A percentile compares a stretch with the other conserved stretches of the same genome.
These are phyloP conservation scores for Octopus sinensis DNA, from an alignment of 1,140 invertebrate genomes.

Conservation along the genomic window DNA sequence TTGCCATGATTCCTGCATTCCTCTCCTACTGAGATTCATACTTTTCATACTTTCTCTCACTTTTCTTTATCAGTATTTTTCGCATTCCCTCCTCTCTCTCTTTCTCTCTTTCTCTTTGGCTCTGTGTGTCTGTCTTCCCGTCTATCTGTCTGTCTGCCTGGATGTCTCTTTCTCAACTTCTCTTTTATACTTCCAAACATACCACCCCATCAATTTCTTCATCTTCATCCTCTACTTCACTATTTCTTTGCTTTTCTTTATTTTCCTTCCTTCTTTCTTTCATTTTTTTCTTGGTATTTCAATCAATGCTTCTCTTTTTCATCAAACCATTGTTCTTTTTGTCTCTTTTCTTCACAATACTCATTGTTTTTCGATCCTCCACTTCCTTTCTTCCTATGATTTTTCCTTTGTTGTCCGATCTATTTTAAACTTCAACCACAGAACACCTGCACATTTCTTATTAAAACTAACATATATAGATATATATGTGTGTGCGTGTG, in stretches of 20 bases:
- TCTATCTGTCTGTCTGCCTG: neutral
- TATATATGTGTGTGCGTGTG: too few relatives aligned
- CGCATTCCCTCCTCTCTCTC: neutral
- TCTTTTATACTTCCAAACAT: neutral
- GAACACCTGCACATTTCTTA: too few relatives aligned
- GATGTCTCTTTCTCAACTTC: neutral
- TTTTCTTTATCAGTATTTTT: neutral
- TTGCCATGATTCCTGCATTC: too few relatives aligned
- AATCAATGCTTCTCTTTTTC: neutral
- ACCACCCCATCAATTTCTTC: neutral
- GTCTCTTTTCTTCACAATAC: neutral
- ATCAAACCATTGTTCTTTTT: neutral
- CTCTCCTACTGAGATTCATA: too few relatives aligned
- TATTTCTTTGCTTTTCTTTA: neutral
- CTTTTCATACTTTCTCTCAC: too few relatives aligned
- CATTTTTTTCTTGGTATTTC: neutral
- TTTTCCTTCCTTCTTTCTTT: neutral
- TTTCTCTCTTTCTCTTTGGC: neutral
- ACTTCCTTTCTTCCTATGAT: neutral
- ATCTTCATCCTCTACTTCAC: neutral
- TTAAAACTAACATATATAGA: too few relatives aligned
- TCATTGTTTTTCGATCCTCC: neutral
- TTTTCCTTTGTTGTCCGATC: neutral
- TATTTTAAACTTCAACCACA: too few relatives aligned
- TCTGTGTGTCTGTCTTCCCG: neutral